Evolutionary conservation across 1,140 invertebrate genomes (phyloP), one percentile per base, ranked within the genome.

Genomic region (Sinella curviseta): DNA sequence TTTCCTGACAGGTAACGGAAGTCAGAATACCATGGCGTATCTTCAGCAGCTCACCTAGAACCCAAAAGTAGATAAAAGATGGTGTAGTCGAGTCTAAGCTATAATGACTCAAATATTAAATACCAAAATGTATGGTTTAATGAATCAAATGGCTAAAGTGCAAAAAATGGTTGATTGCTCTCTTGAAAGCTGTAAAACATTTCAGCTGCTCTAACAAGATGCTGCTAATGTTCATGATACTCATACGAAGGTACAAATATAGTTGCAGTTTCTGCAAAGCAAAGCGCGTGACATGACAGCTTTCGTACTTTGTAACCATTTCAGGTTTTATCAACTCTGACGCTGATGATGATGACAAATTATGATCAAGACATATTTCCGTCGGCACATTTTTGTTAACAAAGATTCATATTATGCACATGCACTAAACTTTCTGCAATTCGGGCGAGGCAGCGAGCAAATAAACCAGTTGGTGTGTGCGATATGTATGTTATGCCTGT

Each of bases 1-100:
- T 70, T 70, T 30, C 31, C 65, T 70, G 24, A 60, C 14, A 60
- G 57, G 57, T 60, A 60, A 60, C 57, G 57, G 57, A 60, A 60
- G 57, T 60, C 57, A 60, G 24, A 60, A 60, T 26, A 60, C 24
- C 57, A 60, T 60, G 57, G 57, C 24, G 57, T 60, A 60, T 60
- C 57, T n/a, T 26, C 57, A 60, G 57, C 24, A 60, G 14, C 57
- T 60, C 57, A n/a, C n/a, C n/a, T n/a, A n/a, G 4, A 8, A 48
- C 4, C 39, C 39, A 48, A 48, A 48, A 48, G 4, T 17, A 48
- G 39, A 8, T 17, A 48, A n/a, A n/a, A n/a, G n/a, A n/a, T n/a
- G n/a, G n/a, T n/a, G n/a, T n/a, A n/a, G n/a, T n/a, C n/a, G n/a
- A n/a, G n/a, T n/a, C n/a, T n/a, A n/a, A n/a, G n/a, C n/a, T n/a